A percentile compares a stretch with the other conserved stretches of the same genome.
These are phyloP conservation scores for Protonibea diacanthus DNA, from an alignment of 2,797 vertebrate genomes.

Conservation along the genomic window DNA sequence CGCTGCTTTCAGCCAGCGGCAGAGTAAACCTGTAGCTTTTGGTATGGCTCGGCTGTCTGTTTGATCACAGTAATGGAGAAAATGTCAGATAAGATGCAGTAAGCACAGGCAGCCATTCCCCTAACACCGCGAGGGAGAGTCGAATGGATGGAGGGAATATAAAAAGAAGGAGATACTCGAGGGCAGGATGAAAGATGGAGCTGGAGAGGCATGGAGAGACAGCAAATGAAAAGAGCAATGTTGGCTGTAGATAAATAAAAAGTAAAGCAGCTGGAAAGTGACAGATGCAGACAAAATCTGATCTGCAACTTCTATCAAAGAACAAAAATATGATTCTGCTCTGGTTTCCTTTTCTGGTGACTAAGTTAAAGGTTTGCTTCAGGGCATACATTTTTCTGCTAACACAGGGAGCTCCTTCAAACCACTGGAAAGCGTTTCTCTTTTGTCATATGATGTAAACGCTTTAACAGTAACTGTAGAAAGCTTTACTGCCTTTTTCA, in stretches of 20 bases:
- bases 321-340: conserved; percentile 1
- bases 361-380: not conserved
- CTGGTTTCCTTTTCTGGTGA: not conserved
- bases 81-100: conserved; percentile 58
- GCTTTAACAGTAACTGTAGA: not conserved
- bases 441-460: not conserved
- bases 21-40: conserved; percentile 33
- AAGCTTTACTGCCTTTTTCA: not conserved
- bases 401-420: not conserved
- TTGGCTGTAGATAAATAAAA: conserved; percentile 17
- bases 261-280: not conserved
- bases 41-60: conserved; percentile 24
- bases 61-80: conserved; percentile 62
- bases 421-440: not conserved
- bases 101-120: conserved; percentile 45
- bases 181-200: conserved; percentile 22
- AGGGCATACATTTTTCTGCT: not conserved
- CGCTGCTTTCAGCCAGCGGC: conserved; percentile 21
- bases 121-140: conserved; percentile 19
- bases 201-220: conserved; percentile 9
- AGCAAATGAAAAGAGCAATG: conserved; percentile 16
- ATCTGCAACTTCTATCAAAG: conserved; percentile 6
- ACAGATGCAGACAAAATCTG: not conserved
- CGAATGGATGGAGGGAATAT: conserved; percentile 24
- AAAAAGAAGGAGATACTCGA: conserved; percentile 14